These are phyloP conservation scores for Nomada fucata DNA, from an alignment of 2,888 invertebrate species.

Conservation along the genomic window DNA sequence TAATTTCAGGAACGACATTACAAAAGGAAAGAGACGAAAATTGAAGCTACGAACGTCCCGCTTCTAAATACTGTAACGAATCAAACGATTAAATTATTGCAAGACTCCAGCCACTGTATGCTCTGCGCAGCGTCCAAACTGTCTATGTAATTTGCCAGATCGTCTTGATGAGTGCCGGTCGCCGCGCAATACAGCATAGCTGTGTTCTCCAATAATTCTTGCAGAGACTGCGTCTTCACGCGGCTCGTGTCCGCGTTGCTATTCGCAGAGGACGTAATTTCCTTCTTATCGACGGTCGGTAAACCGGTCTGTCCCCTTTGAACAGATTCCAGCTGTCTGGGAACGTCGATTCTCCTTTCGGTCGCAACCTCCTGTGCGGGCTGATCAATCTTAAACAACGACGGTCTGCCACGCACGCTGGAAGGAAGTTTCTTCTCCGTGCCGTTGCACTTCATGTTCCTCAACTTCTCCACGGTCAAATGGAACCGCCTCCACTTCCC, in stretches of 20 bases:
- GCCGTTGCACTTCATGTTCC: conserved; percentile 21
- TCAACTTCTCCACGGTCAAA: conserved; percentile 56
- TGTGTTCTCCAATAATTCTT: conserved; percentile 79
- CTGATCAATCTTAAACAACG: conserved; percentile 26
- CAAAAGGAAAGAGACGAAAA: neutral
- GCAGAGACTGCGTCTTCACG: conserved; percentile 53
- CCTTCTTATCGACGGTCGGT: conserved; percentile 14
- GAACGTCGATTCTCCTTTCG: conserved; percentile 9
- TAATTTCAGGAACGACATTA: too few relatives aligned
- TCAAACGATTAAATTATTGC: conserved; percentile 50
- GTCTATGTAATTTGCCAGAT: conserved; percentile 78
- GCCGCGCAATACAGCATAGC: conserved; percentile 81
- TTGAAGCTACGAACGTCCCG: neutral
- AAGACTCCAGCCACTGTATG: conserved; percentile 75
- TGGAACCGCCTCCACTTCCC: conserved; percentile 66
- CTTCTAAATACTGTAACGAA: neutral
- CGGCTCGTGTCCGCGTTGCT: neutral
- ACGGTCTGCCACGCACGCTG: neutral
- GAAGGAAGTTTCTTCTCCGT: neutral
- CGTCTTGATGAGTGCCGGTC: conserved; percentile 77
- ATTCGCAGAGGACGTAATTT: neutral
- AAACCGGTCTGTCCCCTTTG: conserved; percentile 9
- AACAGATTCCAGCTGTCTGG: conserved; percentile 16
- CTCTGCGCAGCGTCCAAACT: conserved; percentile 75
- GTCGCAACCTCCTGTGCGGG: neutral